These are phyloP conservation scores for Dipus sagitta DNA, from an alignment of 2,797 vertebrate genomes.

Conservation along the genomic window DNA sequence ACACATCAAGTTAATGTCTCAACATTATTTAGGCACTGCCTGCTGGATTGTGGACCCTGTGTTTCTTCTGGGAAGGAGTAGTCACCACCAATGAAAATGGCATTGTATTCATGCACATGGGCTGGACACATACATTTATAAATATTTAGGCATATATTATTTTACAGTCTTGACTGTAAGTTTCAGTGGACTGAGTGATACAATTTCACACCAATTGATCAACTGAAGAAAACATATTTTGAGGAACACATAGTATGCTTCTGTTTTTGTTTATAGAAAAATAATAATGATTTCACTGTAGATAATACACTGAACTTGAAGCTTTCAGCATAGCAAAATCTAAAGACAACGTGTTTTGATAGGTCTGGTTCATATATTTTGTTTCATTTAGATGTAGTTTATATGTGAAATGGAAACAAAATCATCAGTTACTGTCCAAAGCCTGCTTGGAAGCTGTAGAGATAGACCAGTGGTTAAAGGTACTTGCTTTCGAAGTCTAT, in stretches of 20 bases:
- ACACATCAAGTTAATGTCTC: not conserved
- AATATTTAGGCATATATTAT: not conserved
- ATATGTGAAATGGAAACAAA: slow-evolving; percentile 1
- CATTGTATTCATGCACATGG: not conserved
- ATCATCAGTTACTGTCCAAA: slow-evolving; percentile 20
- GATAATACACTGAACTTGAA: not conserved
- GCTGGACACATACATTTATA: too few species aligned
- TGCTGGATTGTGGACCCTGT: not conserved
- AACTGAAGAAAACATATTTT: not conserved
- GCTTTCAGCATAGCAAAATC: not conserved
- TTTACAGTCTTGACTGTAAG: not conserved
- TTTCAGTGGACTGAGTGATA: not conserved
- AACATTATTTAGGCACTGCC: not conserved
- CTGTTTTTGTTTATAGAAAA: not conserved
- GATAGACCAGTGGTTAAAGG: too few species aligned
- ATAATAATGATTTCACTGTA: not conserved
- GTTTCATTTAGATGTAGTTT: not conserved
- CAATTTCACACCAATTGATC: not conserved
- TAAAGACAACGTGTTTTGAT: not conserved
- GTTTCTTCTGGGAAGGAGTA: not conserved
- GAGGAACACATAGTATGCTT: not conserved
- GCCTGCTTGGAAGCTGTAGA: not conserved
- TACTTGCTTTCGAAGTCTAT: too few species aligned
- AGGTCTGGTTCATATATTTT: not conserved
- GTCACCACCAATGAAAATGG: not conserved